Percentiles rank a stretch among this genome's conserved stretches.
phyloP scores from a whole-genome alignment of 2,113 vertebrate species.

The Seriola aureovittata region DNA sequence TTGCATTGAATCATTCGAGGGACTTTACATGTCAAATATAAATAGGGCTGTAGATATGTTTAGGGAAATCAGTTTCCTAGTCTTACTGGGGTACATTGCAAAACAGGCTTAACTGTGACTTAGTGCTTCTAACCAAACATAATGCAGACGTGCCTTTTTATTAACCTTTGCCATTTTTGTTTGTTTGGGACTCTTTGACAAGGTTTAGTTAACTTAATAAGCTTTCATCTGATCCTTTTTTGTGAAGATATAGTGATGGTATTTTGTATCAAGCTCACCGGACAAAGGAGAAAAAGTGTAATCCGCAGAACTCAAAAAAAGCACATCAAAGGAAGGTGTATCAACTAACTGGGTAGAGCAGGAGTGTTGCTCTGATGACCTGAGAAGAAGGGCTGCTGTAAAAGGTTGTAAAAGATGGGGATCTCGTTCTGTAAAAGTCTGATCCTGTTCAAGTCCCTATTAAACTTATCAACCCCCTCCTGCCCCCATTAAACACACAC shows the following conservation, averaged over 20 bases:
- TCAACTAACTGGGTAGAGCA: constrained; percentile 1
- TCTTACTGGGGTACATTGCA: no score
- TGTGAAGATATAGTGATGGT: background rate
- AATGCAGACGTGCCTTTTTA: background rate
- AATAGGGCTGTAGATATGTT: no score
- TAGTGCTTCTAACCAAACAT: background rate
- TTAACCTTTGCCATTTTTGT: background rate
- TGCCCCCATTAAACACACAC: constrained; percentile 21
- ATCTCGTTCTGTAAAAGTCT: constrained; percentile 25
- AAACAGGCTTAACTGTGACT: background rate
- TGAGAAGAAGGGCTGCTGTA: constrained; percentile 44
- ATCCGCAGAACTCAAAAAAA: background rate
- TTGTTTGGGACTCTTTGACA: background rate
- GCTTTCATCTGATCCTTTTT: background rate
- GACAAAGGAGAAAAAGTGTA: background rate
- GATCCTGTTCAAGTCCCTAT: constrained; percentile 21
- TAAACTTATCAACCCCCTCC: constrained; percentile 30
- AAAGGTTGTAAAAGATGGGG: constrained; percentile 59
- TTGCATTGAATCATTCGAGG: background rate
- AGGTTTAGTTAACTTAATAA: background rate
- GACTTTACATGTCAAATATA: no score
- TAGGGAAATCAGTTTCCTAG: no score
- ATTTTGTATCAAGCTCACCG: background rate
- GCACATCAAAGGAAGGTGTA: constrained; percentile 3
- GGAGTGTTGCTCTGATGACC: constrained; percentile 32